Percentiles rank a stretch among this genome's conserved stretches.
Conservation (phyloP, 2,797 vertebrate species). For the Enteromius unitaeniatus region DNA sequence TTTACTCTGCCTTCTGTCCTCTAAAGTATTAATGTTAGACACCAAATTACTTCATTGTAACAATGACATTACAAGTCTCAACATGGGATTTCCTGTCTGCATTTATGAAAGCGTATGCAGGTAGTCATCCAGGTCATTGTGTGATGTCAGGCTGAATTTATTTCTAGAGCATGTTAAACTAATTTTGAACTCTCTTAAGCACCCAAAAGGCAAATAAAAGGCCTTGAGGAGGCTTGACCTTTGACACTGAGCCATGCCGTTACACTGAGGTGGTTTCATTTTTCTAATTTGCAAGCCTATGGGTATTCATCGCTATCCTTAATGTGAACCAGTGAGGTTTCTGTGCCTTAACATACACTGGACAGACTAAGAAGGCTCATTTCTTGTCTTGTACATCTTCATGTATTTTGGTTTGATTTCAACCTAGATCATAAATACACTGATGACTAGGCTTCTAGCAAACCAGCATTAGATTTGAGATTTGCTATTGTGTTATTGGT, state of each 20-base stretch:
- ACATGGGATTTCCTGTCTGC: neutral
- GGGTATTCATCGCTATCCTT: neutral
- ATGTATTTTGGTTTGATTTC: neutral
- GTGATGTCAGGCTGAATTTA: neutral
- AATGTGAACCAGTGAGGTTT: neutral
- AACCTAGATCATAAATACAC: neutral
- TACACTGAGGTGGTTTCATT: neutral
- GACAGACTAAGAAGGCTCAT: neutral
- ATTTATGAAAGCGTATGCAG: neutral
- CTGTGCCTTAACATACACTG: neutral
- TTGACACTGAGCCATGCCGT: neutral
- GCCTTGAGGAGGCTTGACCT: slow-evolving; percentile 5
- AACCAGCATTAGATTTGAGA: neutral
- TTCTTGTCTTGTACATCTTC: neutral
- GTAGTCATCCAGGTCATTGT: neutral
- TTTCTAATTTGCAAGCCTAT: neutral
- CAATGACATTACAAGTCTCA: neutral
- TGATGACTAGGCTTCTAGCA: neutral
- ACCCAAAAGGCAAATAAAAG: neutral
- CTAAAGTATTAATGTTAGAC: neutral
- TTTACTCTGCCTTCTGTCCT: neutral
- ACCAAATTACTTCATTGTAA: neutral
- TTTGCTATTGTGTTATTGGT: neutral
- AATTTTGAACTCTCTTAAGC: neutral
- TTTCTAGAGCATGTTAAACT: neutral